Conservation (phyloP, 2,888 invertebrate species). For the Morpho achilles region DNA sequence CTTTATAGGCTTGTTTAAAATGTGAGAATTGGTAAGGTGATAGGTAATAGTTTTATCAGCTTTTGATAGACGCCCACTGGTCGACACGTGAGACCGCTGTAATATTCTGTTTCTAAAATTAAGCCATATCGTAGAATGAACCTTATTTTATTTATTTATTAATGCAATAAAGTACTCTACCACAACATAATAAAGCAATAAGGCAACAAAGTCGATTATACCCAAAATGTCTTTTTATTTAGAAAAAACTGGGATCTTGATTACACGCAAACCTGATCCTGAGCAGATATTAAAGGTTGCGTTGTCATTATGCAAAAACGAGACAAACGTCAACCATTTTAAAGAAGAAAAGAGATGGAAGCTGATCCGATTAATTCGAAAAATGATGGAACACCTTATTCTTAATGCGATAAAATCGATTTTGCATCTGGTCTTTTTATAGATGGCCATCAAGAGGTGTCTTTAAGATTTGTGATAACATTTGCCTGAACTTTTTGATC, state of each 20-base stretch:
- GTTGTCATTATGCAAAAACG: background rate
- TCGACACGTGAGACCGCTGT: no score
- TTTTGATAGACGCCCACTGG: no score
- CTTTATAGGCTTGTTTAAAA: no score
- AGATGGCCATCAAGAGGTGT: background rate
- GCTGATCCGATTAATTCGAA: background rate
- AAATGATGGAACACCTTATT: constrained; percentile 1
- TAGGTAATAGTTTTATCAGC: no score
- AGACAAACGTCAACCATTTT: background rate
- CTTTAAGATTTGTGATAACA: background rate
- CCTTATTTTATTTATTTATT: background rate
- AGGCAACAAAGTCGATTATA: background rate
- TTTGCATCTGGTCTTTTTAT: background rate
- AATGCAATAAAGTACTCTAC: background rate
- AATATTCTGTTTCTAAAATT: no score
- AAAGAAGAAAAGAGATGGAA: background rate
- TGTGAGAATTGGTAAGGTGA: no score
- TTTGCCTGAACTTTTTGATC: background rate
- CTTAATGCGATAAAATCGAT: background rate
- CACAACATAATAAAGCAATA: constrained; percentile 3
- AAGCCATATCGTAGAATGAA: no score
- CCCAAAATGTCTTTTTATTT: constrained; percentile 4
- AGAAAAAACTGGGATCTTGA: constrained; percentile 7
- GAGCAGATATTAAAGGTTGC: constrained; percentile 4
- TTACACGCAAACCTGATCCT: constrained; percentile 4